Conservation (phyloP, 2,797 vertebrate genomes). For the Helicolenus hilgendorfi region DNA sequence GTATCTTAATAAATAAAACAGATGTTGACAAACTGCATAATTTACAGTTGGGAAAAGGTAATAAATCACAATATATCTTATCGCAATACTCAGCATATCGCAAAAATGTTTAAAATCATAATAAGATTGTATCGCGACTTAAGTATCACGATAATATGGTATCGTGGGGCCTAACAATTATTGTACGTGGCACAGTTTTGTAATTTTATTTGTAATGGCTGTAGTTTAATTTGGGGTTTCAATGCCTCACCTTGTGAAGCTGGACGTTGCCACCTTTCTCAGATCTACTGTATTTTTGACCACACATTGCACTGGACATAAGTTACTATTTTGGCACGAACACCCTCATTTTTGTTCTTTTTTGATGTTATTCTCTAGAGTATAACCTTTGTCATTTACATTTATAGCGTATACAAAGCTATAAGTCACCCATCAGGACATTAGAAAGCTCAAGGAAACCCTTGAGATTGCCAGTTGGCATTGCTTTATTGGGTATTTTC, state of each 20-base stretch:
- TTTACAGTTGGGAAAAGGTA: no score
- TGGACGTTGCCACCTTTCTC: background rate
- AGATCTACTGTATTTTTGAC: background rate
- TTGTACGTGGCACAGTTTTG: background rate
- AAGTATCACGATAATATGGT: no score
- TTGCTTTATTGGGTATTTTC: slow-evolving; percentile 80
- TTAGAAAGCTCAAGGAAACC: slow-evolving; percentile 72
- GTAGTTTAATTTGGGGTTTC: background rate
- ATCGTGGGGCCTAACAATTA: background rate
- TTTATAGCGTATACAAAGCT: slow-evolving; percentile 62
- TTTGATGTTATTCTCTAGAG: slow-evolving; percentile 22
- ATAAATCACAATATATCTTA: rapidly evolving
- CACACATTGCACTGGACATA: slow-evolving; percentile 13
- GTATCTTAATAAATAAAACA: no score
- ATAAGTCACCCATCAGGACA: slow-evolving; percentile 76
- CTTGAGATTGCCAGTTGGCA: slow-evolving; percentile 75
- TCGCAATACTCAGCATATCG: no score
- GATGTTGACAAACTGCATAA: no score
- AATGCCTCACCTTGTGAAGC: background rate
- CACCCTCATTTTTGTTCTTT: slow-evolving; percentile 1
- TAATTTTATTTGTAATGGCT: background rate
- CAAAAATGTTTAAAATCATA: no score
- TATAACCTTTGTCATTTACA: slow-evolving; percentile 71
- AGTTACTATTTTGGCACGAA: slow-evolving; percentile 9
- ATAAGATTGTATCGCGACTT: background rate